Base-by-base conservation (phyloP, 2,888 invertebrate species). In the Idaea straminata region DNA sequence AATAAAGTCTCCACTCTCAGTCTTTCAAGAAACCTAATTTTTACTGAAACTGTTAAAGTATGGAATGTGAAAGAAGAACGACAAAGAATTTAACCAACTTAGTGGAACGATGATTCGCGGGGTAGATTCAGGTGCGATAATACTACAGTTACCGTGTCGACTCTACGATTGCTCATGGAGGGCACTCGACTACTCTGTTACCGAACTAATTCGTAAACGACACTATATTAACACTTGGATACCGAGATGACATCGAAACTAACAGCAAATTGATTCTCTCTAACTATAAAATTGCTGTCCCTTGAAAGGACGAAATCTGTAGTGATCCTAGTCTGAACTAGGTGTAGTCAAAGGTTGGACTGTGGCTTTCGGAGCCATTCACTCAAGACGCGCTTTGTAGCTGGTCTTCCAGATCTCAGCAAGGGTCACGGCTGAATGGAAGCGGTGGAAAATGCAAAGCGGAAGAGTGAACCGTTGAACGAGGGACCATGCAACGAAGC, bases 351-450 rank as follows among this genome's bases (percentile, higher is more conserved):
- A 75, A 75, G 72, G 77, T 80, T 83, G 83, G 83, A 84, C 77
- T 79, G 75, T 69, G 75, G 77, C 73, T 69, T 69, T 72, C 63
- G 90, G 62, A 66, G 63, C 66, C 16, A 76, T 84, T 96, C 96
- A 97, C 93, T 97, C 97, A 86, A 97, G 94, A 73, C 97, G 95
- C 77, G 97, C 96, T 93, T 97, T 97, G 94, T 98, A 98, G 89
- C 97, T 97, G 78, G 97, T 98, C 94, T 98, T 98, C 98, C 98
- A 98, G 78, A 98, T 97, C 93, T 98, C 98, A 73, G 98, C 98
- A 74, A 98, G 95, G 92, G 98, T 97, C 47, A 98, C 98, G 36
- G 98, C 97, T 69, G 98, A 98, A 89, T 98, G 98, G 95, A 98
- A 98, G 78, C 98, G 96, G 91, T 98, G 98, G 95, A 98, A 98